Conservation (phyloP, 2,888 invertebrate species). For the Hartigia nigra region DNA sequence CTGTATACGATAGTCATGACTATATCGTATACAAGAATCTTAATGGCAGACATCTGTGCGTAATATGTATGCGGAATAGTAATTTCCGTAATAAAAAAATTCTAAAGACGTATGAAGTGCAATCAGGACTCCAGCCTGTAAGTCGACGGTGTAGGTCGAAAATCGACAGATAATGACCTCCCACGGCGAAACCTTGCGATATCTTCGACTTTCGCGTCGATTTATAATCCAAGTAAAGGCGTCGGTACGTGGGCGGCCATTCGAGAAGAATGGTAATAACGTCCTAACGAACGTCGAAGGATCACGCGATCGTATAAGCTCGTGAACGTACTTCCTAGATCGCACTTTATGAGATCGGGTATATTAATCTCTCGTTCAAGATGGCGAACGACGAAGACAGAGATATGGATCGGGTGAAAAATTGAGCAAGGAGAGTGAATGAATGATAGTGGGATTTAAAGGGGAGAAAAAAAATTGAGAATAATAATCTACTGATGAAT, state of each 20-base stretch:
- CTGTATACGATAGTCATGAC: too few species aligned
- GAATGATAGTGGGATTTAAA: background rate
- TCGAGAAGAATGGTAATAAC: slow-evolving; percentile 26
- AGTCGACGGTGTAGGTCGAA: slow-evolving; percentile 42
- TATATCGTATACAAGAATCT: too few species aligned
- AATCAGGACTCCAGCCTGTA: background rate
- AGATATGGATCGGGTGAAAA: background rate
- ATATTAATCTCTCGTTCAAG: background rate
- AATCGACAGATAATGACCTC: slow-evolving; percentile 48
- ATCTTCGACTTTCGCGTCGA: slow-evolving; percentile 29
- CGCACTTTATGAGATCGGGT: slow-evolving; percentile 18
- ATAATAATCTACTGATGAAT: background rate
- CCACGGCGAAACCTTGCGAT: slow-evolving; percentile 4
- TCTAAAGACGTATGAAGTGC: background rate
- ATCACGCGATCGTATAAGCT: slow-evolving; percentile 29
- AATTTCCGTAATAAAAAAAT: background rate
- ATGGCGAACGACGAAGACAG: background rate
- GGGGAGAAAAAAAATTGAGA: too few species aligned
- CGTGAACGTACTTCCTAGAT: slow-evolving; percentile 41
- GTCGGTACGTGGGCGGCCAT: slow-evolving; percentile 39
- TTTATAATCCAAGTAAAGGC: slow-evolving; percentile 53
- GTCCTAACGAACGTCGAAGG: slow-evolving; percentile 45
- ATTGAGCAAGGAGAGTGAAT: background rate
- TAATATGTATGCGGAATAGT: background rate
- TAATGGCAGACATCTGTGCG: background rate